phyloP scores from a whole-genome alignment of 1,140 invertebrate genomes.

The Acromyrmex echinatior region DNA sequence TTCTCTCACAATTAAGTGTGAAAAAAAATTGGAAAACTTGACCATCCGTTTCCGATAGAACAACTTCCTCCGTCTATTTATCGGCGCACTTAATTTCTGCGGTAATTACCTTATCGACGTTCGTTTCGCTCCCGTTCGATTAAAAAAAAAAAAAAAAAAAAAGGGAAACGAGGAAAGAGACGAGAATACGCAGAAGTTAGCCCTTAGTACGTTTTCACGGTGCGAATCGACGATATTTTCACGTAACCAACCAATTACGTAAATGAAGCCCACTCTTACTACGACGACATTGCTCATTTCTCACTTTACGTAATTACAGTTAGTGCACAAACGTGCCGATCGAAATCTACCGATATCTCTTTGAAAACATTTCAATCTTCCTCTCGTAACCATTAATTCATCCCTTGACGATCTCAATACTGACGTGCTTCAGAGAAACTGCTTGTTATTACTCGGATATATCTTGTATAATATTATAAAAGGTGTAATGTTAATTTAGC shows the following conservation, averaged over 20 bases:
- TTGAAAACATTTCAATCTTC: conserved; percentile 60
- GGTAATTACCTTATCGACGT: conserved; percentile 64
- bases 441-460: not conserved
- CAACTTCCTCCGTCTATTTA: conserved; percentile 62
- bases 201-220: conserved; percentile 1
- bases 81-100: conserved; percentile 65
- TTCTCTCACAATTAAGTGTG: conserved; percentile 3
- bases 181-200: conserved; percentile 2
- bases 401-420: conserved; percentile 22
- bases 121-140: conserved; percentile 7
- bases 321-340: conserved; percentile 38
- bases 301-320: conserved; percentile 57
- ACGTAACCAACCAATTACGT: conserved; percentile 50
- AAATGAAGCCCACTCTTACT: conserved; percentile 48
- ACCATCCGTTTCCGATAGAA: conserved; percentile 30
- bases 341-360: conserved; percentile 32
- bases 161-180: not conserved
- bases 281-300: conserved; percentile 51
- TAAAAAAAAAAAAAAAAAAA: not conserved
- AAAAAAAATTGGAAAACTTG: conserved; percentile 72
- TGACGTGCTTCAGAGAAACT: not conserved
- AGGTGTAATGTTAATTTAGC: not conserved
- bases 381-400: conserved; percentile 15
- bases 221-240: conserved; percentile 53
- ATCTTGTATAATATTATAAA: not conserved